Conservation (phyloP, 2,888 invertebrate species). For the Eupithecia exiguata region DNA sequence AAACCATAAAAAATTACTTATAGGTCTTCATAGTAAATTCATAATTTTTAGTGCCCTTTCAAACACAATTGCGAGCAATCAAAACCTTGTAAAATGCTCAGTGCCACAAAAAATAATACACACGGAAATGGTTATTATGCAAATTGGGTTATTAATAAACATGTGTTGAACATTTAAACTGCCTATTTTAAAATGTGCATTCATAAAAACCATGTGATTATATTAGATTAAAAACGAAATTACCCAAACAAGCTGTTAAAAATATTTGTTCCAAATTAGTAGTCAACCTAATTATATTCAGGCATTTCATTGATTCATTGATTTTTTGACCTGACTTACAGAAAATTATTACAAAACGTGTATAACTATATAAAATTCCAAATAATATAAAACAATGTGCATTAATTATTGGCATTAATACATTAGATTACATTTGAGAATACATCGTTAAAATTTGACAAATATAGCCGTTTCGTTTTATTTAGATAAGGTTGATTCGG, state of each 20-base stretch:
- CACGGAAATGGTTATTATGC: neutral
- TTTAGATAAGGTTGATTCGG: neutral
- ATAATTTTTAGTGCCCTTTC: neutral
- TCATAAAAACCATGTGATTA: neutral
- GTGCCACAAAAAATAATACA: neutral
- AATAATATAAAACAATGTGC: too few species aligned
- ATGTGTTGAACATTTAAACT: neutral
- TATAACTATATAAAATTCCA: too few species aligned
- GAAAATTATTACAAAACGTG: neutral
- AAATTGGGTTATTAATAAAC: neutral
- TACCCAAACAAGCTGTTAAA: neutral
- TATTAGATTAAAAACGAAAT: neutral
- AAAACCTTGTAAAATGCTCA: neutral
- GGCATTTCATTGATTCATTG: too few species aligned
- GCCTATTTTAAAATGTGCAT: constrained; percentile 2
- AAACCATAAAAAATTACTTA: too few species aligned
- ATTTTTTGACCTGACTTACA: neutral
- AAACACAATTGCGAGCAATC: neutral
- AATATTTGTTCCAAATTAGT: neutral
- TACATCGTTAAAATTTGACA: neutral
- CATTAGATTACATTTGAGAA: neutral
- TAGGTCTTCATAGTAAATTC: too few species aligned
- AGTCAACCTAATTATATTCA: neutral
- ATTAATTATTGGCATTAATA: neutral
- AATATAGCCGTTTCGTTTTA: neutral